Evolutionary conservation across 2,797 vertebrate genomes (phyloP).

Genomic region (Valencia hispanica): DNA sequence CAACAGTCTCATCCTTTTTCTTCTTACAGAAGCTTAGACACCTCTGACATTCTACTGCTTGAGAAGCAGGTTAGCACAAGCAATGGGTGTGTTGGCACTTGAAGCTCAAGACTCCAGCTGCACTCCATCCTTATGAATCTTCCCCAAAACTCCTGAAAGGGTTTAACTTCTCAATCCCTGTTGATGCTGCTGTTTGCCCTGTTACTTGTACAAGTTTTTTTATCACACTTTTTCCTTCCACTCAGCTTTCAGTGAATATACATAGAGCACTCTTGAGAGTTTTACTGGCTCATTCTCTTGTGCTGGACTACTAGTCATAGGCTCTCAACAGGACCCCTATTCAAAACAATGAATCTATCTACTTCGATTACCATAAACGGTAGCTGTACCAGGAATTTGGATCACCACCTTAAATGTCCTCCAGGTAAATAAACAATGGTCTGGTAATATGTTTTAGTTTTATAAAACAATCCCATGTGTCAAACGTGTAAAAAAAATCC

Average conservation of each 20-base stretch:
- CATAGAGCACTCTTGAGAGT: neutral
- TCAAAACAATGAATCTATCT: neutral
- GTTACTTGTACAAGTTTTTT: neutral
- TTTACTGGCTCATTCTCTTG: no score
- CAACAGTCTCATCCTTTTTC: neutral
- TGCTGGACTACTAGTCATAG: neutral
- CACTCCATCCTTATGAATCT: neutral
- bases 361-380: neutral
- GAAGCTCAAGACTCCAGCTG: no score
- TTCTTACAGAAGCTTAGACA: no score
- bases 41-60: no score
- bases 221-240: neutral
- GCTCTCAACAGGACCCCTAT: neutral
- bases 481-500: neutral
- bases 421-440: neutral
- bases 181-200: neutral
- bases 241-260: neutral
- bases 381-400: neutral
- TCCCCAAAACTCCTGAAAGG: neutral
- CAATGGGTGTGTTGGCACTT: no score
- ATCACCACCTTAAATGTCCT: neutral
- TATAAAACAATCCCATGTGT: neutral
- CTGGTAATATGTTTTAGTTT: neutral
- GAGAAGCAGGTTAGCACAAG: no score
- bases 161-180: neutral